phyloP scores from a whole-genome alignment of 2,888 invertebrate genomes.

The Macroteleia sp. region DNA sequence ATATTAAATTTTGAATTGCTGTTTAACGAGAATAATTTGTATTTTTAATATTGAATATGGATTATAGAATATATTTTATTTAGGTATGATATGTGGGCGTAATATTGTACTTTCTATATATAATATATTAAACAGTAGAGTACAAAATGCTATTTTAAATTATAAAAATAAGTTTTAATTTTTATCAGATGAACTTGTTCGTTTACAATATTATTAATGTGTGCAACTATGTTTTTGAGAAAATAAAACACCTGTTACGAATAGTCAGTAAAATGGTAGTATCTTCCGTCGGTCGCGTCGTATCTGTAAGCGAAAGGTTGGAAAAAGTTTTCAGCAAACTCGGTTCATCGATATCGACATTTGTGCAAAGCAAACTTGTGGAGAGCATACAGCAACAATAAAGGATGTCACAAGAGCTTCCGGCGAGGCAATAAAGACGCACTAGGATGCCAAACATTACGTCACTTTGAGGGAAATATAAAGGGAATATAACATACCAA shows the following conservation, averaged over 20 bases:
- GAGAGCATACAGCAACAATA: constrained; percentile 66
- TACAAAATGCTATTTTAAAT: not conserved
- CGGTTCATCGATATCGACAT: constrained; percentile 49
- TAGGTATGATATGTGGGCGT: no score
- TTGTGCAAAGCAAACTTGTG: constrained; percentile 55
- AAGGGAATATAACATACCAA: constrained; percentile 34
- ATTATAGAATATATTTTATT: no score
- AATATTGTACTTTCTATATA: no score
- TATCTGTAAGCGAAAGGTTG: constrained; percentile 32
- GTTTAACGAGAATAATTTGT: no score
- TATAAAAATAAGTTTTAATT: not conserved
- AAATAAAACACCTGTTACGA: constrained; percentile 51
- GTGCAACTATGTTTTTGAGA: not conserved
- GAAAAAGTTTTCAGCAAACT: constrained; percentile 46
- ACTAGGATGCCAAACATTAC: constrained; percentile 67
- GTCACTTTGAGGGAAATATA: constrained; percentile 46
- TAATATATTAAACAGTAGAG: no score
- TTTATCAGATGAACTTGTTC: constrained; percentile 16
- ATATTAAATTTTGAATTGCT: no score
- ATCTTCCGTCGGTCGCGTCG: constrained; percentile 19
- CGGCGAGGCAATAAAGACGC: constrained; percentile 69
- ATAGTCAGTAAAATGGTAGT: constrained; percentile 29
- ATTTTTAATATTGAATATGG: no score
- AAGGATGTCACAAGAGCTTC: constrained; percentile 69
- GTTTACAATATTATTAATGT: constrained; percentile 22